Evolutionary conservation across 2,888 invertebrate species (phyloP).

Genomic region (Eumerus sabulonum): DNA sequence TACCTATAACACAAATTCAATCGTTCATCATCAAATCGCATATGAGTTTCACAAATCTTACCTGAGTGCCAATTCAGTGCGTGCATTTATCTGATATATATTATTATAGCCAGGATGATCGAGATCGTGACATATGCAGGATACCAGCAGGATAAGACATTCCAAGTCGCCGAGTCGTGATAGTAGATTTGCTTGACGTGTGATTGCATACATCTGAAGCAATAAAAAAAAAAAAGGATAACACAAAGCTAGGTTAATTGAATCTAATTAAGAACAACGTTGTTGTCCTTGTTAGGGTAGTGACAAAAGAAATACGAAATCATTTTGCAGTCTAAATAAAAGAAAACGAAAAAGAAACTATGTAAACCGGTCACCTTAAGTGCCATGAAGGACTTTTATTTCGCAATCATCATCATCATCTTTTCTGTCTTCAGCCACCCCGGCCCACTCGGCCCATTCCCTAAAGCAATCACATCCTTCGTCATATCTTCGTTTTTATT

Average conservation of each 20-base stretch:
- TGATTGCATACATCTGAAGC: conserved; percentile 90
- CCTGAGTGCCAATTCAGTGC: conserved; percentile 89
- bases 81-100: conserved; percentile 90
- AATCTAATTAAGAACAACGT: conserved; percentile 24
- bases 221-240: background rate
- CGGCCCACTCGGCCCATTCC: background rate
- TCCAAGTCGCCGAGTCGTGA: conserved; percentile 87
- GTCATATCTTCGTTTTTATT: conserved; percentile 18
- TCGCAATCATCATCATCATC: background rate
- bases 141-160: conserved; percentile 87
- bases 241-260: conserved; percentile 24
- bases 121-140: conserved; percentile 90
- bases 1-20: conserved; percentile 79
- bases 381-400: conserved; percentile 47
- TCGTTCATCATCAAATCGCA: background rate
- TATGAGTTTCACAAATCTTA: conserved; percentile 62
- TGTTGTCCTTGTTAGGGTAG: conserved; percentile 37
- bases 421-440: too few species aligned
- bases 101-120: conserved; percentile 89
- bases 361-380: conserved; percentile 44
- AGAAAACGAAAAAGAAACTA: conserved; percentile 1
- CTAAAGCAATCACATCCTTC: background rate
- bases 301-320: conserved; percentile 1
- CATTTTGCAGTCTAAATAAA: background rate
- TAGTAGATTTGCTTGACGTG: conserved; percentile 85